These are phyloP conservation scores for Pelecanus crispus DNA, from an alignment of 2,113 vertebrate species.

Conservation along the genomic window DNA sequence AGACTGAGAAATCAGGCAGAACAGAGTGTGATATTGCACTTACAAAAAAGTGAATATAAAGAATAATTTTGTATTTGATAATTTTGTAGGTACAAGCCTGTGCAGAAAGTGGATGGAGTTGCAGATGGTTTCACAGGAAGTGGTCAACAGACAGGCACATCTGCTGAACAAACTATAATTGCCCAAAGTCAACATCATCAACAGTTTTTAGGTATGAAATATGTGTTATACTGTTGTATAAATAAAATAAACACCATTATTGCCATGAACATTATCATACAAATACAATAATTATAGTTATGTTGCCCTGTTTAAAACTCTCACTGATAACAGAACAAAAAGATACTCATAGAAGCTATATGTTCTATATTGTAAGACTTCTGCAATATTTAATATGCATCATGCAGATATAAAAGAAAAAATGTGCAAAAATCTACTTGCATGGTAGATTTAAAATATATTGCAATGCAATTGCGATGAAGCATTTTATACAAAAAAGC, in stretches of 20 bases:
- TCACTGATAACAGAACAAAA: not conserved
- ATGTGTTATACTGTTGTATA: not conserved
- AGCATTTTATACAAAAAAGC: not conserved
- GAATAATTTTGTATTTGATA: slow-evolving; percentile 55
- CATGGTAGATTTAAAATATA: not conserved
- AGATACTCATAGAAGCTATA: not conserved
- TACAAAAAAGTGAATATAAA: slow-evolving; percentile 18
- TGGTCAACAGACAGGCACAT: slow-evolving; percentile 76
- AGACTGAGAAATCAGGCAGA: not conserved
- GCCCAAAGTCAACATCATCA: slow-evolving; percentile 83
- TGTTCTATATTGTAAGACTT: not conserved
- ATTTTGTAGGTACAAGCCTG: slow-evolving; percentile 78
- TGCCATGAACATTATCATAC: not conserved
- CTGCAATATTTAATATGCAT: not conserved
- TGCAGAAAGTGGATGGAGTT: slow-evolving; percentile 82
- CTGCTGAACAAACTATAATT: slow-evolving; percentile 80
- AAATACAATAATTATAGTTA: not conserved
- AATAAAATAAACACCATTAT: not conserved
- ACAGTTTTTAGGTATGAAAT: slow-evolving; percentile 80
- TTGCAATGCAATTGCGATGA: not conserved
- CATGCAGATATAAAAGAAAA: not conserved
- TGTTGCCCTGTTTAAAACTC: not conserved
- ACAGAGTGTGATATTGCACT: not conserved
- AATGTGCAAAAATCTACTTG: not conserved
- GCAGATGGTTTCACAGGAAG: slow-evolving; percentile 78